phyloP scores from a whole-genome alignment of 2,797 vertebrate genomes.

The Odontamblyopus lacepedii region DNA sequence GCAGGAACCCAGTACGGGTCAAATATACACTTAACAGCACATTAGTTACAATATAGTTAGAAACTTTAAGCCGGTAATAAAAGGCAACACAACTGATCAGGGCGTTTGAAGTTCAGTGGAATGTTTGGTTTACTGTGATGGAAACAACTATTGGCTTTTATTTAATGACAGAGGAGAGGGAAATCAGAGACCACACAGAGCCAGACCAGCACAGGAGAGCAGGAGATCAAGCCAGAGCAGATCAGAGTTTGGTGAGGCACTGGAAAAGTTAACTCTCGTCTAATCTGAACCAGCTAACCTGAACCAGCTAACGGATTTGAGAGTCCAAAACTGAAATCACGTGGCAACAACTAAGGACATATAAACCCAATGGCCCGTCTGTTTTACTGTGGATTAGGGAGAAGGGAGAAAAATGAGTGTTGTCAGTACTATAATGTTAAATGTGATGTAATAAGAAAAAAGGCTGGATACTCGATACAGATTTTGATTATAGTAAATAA shows the following conservation, averaged over 20 bases:
- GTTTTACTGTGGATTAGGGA: background rate
- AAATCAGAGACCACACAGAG: constrained; percentile 6
- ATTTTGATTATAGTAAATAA: too few relatives aligned
- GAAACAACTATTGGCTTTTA: constrained; percentile 6
- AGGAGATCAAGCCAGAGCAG: background rate
- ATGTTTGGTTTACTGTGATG: background rate
- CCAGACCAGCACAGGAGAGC: background rate
- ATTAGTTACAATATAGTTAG: background rate
- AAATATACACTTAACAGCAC: background rate
- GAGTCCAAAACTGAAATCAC: background rate
- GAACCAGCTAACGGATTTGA: background rate
- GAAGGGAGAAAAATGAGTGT: background rate
- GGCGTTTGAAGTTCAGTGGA: background rate
- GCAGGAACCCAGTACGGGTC: background rate
- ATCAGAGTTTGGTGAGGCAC: background rate
- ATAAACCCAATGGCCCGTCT: background rate
- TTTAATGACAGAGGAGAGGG: constrained; percentile 3
- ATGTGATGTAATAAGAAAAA: too few relatives aligned
- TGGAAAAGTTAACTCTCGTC: background rate
- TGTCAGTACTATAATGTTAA: too few relatives aligned
- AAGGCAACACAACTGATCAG: background rate
- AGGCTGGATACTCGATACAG: too few relatives aligned
- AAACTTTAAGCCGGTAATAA: background rate
- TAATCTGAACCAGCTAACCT: background rate
- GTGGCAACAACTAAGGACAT: background rate